Evolutionary conservation across 2,888 invertebrate genomes (phyloP), one percentile per base, ranked within the genome.

Genomic region (Cataglyphis cursor): DNA sequence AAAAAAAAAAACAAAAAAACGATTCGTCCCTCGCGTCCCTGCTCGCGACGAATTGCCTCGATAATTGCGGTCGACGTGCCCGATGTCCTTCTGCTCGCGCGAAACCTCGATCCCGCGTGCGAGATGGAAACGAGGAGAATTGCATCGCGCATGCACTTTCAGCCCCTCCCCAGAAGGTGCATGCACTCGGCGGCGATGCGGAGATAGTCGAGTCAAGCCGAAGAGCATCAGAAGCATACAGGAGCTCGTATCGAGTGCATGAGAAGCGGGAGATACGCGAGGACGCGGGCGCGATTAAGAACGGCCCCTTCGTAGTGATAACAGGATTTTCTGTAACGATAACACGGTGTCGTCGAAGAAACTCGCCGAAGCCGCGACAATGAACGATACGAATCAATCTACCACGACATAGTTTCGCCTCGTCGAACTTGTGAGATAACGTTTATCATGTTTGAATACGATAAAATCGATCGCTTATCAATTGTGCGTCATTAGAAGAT

Each of bases 101-200:
- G 44, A 31, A 59, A 78, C 70, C 35, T 35, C 78, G 18, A 76
- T 38, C 54, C 57, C 31, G 18, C 51, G 38, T 57, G 76, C 24
- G 41, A 44, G 65, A 65, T 48, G 24, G 76, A n/a, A 51, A n/a
- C 51, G 51, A n/a, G n/a, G n/a, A 15, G 61, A 64, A 65, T 12
- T 68, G 70, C 81, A 81, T 51, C 81, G 68, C 82, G 84, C 83
- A 81, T 66, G 61, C 65, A 81, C 74, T 78, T 48, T 65, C 64
- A 59, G 8, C 51, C 44, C 35, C 70, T 12, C 80, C 70, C 80
- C 80, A 62, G 78, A 31, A 59, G 31, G 44, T 24, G 66, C 38
- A 66, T n/a, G 38, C 54, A 44, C 59, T 68, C 61, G 82, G 41
- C 35, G 48, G 18, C 54, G 78, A 18, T 18, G 64, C 80, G 83